Evolutionary conservation across 2,113 vertebrate genomes (phyloP).

Genomic region (Nycticorax nycticorax): DNA sequence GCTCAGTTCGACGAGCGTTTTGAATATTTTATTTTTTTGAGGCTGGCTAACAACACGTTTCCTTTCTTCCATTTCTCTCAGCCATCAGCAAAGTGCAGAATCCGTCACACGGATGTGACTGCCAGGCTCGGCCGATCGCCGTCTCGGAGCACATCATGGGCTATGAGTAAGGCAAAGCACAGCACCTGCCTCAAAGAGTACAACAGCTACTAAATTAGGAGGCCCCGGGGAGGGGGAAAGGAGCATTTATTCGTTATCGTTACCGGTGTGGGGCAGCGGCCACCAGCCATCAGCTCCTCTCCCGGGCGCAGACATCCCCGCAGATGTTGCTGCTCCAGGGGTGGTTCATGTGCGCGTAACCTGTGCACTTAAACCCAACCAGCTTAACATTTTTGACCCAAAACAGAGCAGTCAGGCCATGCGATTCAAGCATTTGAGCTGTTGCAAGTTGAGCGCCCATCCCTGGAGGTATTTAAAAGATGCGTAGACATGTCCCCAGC

Average conservation of each 20-base stretch:
- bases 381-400: background rate
- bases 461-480: too few species aligned
- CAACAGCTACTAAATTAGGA: background rate
- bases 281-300: background rate
- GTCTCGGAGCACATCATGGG: background rate
- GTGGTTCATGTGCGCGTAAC: fast-evolving
- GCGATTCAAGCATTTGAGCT: background rate
- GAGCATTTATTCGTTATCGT: background rate
- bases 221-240: background rate
- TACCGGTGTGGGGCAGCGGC: background rate
- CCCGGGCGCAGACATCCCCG: fast-evolving
- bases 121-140: fast-evolving
- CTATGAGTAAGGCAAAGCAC: background rate
- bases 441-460: background rate
- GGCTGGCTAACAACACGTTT: background rate
- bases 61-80: background rate
- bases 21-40: background rate
- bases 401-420: background rate
- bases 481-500: too few species aligned
- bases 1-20: background rate
- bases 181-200: background rate
- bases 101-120: background rate
- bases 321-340: background rate
- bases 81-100: background rate
- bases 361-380: background rate